phyloP scores from a whole-genome alignment of 2,888 invertebrate species.

The Cheilosia impressa region DNA sequence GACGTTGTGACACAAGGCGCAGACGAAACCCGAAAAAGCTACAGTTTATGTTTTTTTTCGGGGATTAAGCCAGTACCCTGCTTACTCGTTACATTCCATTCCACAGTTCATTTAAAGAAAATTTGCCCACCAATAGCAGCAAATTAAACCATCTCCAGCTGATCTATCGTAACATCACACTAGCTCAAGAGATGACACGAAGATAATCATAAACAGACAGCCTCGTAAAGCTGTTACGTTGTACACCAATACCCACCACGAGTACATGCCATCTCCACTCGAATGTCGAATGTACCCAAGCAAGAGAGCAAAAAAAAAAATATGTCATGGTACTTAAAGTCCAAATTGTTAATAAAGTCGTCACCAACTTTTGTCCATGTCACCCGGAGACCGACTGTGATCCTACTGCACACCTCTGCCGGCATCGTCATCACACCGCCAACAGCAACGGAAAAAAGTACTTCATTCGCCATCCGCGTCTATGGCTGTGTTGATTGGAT shows the following conservation, averaged over 20 bases:
- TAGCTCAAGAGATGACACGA: constrained; percentile 16
- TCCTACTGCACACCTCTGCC: constrained; percentile 3
- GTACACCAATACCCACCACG: not conserved
- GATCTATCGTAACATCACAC: not conserved
- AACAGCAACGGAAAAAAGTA: constrained; percentile 26
- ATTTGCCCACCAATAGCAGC: too few species aligned
- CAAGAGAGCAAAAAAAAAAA: constrained; percentile 1
- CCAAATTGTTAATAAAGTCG: constrained; percentile 59
- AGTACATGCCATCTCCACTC: not conserved
- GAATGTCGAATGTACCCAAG: not conserved
- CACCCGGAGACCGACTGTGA: constrained; percentile 43
- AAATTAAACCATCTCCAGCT: not conserved
- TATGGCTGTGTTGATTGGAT: constrained; percentile 30
- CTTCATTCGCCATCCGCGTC: not conserved
- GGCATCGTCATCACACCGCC: constrained; percentile 7
- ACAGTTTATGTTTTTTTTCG: too few species aligned
- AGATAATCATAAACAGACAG: constrained; percentile 16
- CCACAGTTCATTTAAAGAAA: too few species aligned
- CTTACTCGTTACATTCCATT: too few species aligned
- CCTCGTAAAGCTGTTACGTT: constrained; percentile 3
- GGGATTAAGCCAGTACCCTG: too few species aligned
- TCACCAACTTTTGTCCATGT: constrained; percentile 55
- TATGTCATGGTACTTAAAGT: constrained; percentile 36
- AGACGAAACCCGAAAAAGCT: too few species aligned
- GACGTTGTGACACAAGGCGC: too few species aligned